These are phyloP conservation scores for Apeltes quadracus DNA, from an alignment of 2,113 vertebrate genomes.

Conservation along the genomic window DNA sequence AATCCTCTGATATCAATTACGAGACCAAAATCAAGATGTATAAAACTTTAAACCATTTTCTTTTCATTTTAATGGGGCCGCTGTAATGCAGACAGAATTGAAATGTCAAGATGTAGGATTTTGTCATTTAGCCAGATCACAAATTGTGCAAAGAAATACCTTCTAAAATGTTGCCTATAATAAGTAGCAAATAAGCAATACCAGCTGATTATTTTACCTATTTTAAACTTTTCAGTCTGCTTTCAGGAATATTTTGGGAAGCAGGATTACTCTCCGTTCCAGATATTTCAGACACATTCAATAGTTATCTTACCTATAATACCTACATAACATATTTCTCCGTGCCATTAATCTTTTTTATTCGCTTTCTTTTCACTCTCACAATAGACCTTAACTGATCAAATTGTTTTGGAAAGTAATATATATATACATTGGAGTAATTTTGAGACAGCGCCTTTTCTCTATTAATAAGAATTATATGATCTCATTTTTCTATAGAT, in stretches of 20 bases:
- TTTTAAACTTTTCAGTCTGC: slow-evolving; percentile 5
- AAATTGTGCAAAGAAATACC: slow-evolving; percentile 35
- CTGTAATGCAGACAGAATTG: slow-evolving; percentile 31
- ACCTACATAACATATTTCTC: neutral
- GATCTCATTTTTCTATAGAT: slow-evolving; percentile 52
- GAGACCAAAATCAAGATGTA: slow-evolving; percentile 38
- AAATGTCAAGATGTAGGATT: slow-evolving; percentile 48
- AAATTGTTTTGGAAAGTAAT: neutral
- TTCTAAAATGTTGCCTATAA: slow-evolving; percentile 37
- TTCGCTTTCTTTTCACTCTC: neutral
- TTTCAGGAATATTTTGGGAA: slow-evolving; percentile 5
- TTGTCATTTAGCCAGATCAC: slow-evolving; percentile 38
- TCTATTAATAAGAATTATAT: slow-evolving; percentile 55
- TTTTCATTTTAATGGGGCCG: slow-evolving; percentile 39
- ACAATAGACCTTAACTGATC: neutral
- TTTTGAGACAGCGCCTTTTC: slow-evolving; percentile 26
- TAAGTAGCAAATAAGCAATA: slow-evolving; percentile 34
- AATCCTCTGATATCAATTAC: slow-evolving; percentile 45
- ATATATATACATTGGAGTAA: slow-evolving; percentile 8
- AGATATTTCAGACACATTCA: neutral
- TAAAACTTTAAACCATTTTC: slow-evolving; percentile 42
- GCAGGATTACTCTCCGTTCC: neutral
- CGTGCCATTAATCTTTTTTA: neutral
- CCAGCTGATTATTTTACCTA: slow-evolving; percentile 10
- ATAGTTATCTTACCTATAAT: too few relatives aligned